Evolutionary conservation across 1,140 invertebrate genomes (phyloP).

Genomic region (Tachypleus tridentatus): DNA sequence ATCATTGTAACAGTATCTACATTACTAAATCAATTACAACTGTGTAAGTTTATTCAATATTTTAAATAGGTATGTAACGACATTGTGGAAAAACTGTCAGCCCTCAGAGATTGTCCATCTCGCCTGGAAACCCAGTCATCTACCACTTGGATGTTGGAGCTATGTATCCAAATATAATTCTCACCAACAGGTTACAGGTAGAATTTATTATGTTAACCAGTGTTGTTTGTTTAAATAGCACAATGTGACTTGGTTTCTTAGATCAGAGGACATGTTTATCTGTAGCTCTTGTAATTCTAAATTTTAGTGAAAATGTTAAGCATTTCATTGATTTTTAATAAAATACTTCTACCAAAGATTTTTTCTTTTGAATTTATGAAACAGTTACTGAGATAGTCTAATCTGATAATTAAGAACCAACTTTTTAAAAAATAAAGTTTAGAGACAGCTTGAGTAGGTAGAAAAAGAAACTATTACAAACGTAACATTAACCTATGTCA

Average conservation of each 20-base stretch:
- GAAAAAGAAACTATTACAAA: no score
- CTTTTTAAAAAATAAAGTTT: no score
- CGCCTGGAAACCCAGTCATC: constrained; percentile 87
- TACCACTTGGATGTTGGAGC: constrained; percentile 98
- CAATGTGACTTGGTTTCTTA: no score
- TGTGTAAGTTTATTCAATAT: background rate
- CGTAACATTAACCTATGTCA: no score
- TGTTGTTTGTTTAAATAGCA: no score
- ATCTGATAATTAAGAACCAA: no score
- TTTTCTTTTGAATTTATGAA: no score
- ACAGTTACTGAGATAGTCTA: no score
- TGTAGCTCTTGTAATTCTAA: background rate
- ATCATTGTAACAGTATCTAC: constrained; percentile 48
- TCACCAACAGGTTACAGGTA: constrained; percentile 73
- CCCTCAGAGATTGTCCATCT: constrained; percentile 69
- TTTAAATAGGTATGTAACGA: constrained; percentile 33
- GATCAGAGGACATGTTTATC: no score
- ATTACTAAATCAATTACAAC: background rate
- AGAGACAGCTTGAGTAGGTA: no score
- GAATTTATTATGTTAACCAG: background rate
- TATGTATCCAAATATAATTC: constrained; percentile 99
- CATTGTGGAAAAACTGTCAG: constrained; percentile 49
- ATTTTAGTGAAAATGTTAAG: constrained; percentile 4
- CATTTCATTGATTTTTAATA: constrained; percentile 4
- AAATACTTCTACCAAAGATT: constrained; percentile 1